Evolutionary conservation across 23 tunicate species (phyloP), one percentile per base, ranked within the genome.

Genomic region (Phallusia fumigata): DNA sequence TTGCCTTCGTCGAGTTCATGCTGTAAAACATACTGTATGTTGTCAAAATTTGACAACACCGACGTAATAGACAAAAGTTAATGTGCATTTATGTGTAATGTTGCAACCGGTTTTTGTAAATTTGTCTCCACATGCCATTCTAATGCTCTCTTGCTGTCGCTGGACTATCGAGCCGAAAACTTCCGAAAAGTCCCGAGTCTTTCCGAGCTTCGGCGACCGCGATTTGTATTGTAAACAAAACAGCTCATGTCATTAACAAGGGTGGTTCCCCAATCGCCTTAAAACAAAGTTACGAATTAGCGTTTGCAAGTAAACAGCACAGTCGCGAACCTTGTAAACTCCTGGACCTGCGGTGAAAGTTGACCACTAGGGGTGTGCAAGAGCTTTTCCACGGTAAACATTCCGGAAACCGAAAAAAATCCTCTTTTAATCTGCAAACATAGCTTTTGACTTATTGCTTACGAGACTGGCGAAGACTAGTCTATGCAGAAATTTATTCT

Each of bases 201-300:
- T 32, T 33, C 30, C 92, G 81, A 30, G 91, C 89, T 18, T 31
- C 34, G 31, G 81, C 83, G 53, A 95, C 80, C 19, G 95, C 99
- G 73, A 87, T 78, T 86, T 90, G 84, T 74, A 95, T 89, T 0
- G 99, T 96, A 76, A 86, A 90, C 31, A 95, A 90, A 13, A 90
- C 99, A 18, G 92, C 83, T n/a, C 92, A 44, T 26, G 91, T 92
- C 36, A 95, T 80, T 33, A 90, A 87, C 19, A 95, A 34, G 13
- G 99, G 96, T 33, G 99, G 99, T 69, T 95, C 99, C 0, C 99
- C 99, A 51, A 90, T 81, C 30, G 84, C 99, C 99, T 95, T 36
- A 5, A 8, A 33, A 58, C 69, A 58, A 40, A 40, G 10, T 40
- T 10, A 3, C 10, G 47, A 40, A 91, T 32, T 16, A 91, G 79